Base-by-base conservation (phyloP, 2,113 vertebrate genomes). In the Sula dactylatra region DNA sequence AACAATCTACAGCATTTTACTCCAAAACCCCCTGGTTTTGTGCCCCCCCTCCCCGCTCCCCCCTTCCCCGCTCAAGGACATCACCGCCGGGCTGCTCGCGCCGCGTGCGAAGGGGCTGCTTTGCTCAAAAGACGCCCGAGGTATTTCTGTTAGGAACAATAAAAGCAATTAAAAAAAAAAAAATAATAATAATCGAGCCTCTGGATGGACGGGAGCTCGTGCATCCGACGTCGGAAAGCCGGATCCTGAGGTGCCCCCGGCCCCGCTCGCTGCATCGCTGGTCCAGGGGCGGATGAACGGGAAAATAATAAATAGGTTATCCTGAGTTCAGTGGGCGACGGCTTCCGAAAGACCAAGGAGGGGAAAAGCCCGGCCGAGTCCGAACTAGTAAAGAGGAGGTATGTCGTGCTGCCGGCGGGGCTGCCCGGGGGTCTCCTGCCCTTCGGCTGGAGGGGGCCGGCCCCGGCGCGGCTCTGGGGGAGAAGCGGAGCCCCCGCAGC, bases 1-100 rank as follows among this genome's bases (percentile, higher is more conserved):
- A 98, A 98, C 89, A 96, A 97, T 96, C 98, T 98, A 98, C 96
- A 97, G 97, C 91, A 93, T 98, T 93, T 87, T 79, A 82, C 71
- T 84, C 79, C 96, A 86, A 93, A 76, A 32, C 29, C 36, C 22
- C 16, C 34, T 1, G 73, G 69, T 59, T 90, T 79, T 56, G 38
- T 8, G 85, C 80, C 95, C 86, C 90, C 86, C 95, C 42, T 11
- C 42, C 42, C 87, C 76, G 79, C 90, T 71, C 40, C 88, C 96
- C 80, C 78, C 32, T 45, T 79, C 97, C 96, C 91, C 50, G 16
- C 3, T 11, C 67, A 8, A 52, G 67, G 38, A 22, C 71, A 4
- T 14, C 10, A 17, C 62, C 15, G n/a, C 54, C 10, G 62, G 56
- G 81, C 47, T 54, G 80, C 54, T 49, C 34, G 38, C n/a, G 13